These are phyloP conservation scores for Sinotaia quadrata DNA, from an alignment of 2,888 invertebrate genomes.

Conservation along the genomic window DNA sequence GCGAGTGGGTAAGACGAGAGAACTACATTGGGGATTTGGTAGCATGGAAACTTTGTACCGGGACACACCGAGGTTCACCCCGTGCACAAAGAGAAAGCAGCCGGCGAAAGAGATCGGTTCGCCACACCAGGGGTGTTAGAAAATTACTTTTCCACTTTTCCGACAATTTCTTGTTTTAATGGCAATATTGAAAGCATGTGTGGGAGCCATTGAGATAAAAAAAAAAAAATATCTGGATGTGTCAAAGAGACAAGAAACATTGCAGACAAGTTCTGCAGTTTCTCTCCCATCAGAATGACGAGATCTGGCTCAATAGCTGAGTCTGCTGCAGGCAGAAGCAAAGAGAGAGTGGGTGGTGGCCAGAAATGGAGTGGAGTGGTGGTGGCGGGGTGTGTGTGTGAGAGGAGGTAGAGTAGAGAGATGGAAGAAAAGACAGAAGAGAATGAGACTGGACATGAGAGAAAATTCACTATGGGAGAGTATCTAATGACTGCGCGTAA, in stretches of 20 bases:
- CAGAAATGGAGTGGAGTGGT: not conserved
- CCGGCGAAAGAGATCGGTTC: conserved; percentile 19
- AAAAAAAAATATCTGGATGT: too few relatives aligned
- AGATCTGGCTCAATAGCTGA: too few relatives aligned
- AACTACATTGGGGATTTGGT: conserved; percentile 3
- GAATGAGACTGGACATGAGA: not conserved
- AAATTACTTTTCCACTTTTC: conserved; percentile 42
- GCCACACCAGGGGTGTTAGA: conserved; percentile 27
- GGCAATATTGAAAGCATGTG: conserved; percentile 38
- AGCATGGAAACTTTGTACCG: conserved; percentile 22
- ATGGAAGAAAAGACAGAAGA: conserved; percentile 7
- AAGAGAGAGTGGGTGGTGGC: not conserved
- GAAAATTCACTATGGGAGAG: not conserved
- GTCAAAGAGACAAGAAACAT: conserved; percentile 19
- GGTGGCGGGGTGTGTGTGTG: not conserved
- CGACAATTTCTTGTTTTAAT: conserved; percentile 38
- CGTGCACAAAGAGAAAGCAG: conserved; percentile 20
- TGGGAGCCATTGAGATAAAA: conserved; percentile 16
- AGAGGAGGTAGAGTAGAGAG: not conserved
- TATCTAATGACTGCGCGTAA: not conserved
- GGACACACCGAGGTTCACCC: conserved; percentile 15
- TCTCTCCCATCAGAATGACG: too few relatives aligned
- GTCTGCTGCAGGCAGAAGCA: not conserved
- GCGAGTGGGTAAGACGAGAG: conserved; percentile 5
- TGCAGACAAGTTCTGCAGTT: too few relatives aligned